Evolutionary conservation across 2,113 vertebrate genomes (phyloP).

Genomic region (Prionailurus bengalensis): DNA sequence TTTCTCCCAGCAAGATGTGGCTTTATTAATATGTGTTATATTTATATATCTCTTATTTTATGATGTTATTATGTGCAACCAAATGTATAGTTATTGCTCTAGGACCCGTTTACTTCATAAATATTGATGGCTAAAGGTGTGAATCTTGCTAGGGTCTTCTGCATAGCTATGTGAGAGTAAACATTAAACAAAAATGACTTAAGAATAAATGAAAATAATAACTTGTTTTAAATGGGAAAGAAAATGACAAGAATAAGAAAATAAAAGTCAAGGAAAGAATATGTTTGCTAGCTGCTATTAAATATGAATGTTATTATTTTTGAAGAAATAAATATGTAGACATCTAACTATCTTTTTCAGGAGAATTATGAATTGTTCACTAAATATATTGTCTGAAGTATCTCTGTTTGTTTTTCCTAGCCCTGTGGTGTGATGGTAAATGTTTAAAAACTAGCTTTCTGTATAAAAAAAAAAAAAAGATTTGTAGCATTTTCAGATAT

Average conservation of each 20-base stretch:
- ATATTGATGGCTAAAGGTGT: not conserved
- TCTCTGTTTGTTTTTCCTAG: not conserved
- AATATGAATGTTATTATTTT: not conserved
- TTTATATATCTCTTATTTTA: constrained; percentile 60
- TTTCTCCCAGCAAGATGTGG: constrained; percentile 50
- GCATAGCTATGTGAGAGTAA: constrained; percentile 47
- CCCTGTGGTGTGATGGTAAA: not conserved
- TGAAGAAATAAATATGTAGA: not conserved
- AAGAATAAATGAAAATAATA: constrained; percentile 44
- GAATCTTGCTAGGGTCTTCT: not conserved
- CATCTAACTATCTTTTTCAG: not conserved
- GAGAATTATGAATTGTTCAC: not conserved
- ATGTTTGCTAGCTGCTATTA: constrained; percentile 7
- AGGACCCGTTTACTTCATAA: constrained; percentile 66
- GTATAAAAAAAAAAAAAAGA: not conserved
- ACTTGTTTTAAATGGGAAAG: not conserved
- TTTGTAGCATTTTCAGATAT: not conserved
- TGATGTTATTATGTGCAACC: constrained; percentile 11
- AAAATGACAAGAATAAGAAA: not conserved
- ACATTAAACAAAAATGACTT: constrained; percentile 68
- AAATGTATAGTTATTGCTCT: constrained; percentile 63
- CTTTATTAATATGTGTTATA: constrained; percentile 69
- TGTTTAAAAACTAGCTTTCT: not conserved
- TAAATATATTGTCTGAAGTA: constrained; percentile 22
- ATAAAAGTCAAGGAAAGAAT: not conserved